Conservation (phyloP, 2,113 vertebrate species). For the Sebastes fasciatus region DNA sequence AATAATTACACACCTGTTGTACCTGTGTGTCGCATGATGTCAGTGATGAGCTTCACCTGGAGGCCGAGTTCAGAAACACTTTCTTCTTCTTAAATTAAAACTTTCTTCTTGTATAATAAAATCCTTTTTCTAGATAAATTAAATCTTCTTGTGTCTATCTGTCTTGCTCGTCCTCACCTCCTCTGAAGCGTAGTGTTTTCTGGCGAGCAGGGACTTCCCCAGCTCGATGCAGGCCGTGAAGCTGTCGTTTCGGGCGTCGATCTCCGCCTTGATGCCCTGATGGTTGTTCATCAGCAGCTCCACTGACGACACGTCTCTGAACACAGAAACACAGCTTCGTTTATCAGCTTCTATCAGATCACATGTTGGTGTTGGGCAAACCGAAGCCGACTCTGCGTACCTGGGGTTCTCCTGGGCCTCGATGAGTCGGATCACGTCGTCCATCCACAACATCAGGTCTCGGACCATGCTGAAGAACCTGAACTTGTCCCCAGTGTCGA, state of each 20-base stretch:
- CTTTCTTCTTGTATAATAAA: too few relatives aligned
- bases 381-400: slow-evolving; percentile 64
- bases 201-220: slow-evolving; percentile 92
- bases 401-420: slow-evolving; percentile 97
- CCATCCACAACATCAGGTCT: slow-evolving; percentile 99
- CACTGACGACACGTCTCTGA: slow-evolving; percentile 95
- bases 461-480: slow-evolving; percentile 97
- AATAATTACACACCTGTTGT: not conserved
- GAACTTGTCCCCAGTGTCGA: slow-evolving; percentile 97
- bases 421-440: slow-evolving; percentile 95
- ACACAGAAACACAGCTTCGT: not conserved
- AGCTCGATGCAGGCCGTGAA: slow-evolving; percentile 96
- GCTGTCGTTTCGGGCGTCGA: slow-evolving; percentile 96
- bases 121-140: too few relatives aligned
- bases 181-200: slow-evolving; percentile 95
- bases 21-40: not conserved
- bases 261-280: slow-evolving; percentile 98
- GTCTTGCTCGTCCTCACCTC: slow-evolving; percentile 87
- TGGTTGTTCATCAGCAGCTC: slow-evolving; percentile 99
- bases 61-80: too few relatives aligned
- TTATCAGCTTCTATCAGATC: not conserved
- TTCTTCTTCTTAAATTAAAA: too few relatives aligned
- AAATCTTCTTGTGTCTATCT: too few relatives aligned
- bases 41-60: too few relatives aligned
- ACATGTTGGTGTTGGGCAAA: not conserved